Conservation (phyloP, 2,888 invertebrate genomes). For the Drosophila ezoana region DNA sequence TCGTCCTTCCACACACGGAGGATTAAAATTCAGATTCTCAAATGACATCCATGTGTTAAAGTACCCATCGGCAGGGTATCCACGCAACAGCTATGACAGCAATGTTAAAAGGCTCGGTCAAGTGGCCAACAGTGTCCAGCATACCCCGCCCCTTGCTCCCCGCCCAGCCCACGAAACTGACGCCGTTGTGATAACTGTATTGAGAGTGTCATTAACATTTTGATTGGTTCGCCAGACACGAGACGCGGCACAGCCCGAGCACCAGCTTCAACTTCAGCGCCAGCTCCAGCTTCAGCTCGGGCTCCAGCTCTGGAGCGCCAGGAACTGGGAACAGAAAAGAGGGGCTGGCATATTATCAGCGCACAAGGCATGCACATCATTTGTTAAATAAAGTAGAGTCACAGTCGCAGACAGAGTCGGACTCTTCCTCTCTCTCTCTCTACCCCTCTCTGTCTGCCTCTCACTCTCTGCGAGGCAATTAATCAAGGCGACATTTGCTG, state of each 20-base stretch:
- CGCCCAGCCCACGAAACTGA: slow-evolving; percentile 19
- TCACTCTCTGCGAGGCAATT: slow-evolving; percentile 72
- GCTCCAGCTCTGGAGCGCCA: too few species aligned
- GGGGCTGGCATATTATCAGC: slow-evolving; percentile 58
- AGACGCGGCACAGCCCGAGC: slow-evolving; percentile 24
- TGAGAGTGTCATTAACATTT: slow-evolving; percentile 85
- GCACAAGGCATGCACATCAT: slow-evolving; percentile 73
- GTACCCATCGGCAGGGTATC: background rate
- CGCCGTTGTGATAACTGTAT: slow-evolving; percentile 81
- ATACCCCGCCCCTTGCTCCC: background rate
- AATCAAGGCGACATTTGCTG: slow-evolving; percentile 76
- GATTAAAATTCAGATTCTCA: too few species aligned
- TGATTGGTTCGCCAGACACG: slow-evolving; percentile 69
- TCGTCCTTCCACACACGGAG: too few species aligned
- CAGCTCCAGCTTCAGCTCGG: too few species aligned
- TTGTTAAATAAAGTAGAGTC: slow-evolving; percentile 72
- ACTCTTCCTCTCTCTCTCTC: slow-evolving; percentile 12
- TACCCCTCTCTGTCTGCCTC: slow-evolving; percentile 12
- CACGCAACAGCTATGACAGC: slow-evolving; percentile 23
- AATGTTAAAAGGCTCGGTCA: slow-evolving; percentile 73
- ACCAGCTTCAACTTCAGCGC: too few species aligned
- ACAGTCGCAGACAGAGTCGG: slow-evolving; percentile 24
- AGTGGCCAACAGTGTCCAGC: slow-evolving; percentile 36
- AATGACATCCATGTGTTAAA: background rate
- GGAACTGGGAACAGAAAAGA: slow-evolving; percentile 23